Conservation (phyloP, 2,113 vertebrate genomes). For the Clarias gariepinus region DNA sequence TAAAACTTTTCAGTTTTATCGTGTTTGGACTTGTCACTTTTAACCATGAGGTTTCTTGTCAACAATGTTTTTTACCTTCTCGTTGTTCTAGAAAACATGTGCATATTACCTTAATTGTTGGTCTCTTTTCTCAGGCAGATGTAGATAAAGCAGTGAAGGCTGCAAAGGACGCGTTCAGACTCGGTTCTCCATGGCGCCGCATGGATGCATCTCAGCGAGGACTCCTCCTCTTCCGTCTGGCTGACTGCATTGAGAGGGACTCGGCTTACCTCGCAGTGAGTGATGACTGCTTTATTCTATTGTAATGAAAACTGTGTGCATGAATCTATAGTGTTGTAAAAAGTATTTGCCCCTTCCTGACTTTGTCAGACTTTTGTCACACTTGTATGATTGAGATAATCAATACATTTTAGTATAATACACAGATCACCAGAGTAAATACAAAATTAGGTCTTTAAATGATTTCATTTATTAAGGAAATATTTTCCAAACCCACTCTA, state of each 20-base stretch:
- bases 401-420: too few relatives aligned
- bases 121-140: conserved; percentile 77
- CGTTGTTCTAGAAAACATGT: too few relatives aligned
- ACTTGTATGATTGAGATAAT: too few relatives aligned
- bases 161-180: conserved; percentile 82
- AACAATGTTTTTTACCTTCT: neutral
- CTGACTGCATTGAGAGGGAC: conserved; percentile 90
- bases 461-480: too few relatives aligned
- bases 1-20: neutral
- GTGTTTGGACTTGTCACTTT: too few relatives aligned
- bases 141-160: conserved; percentile 91
- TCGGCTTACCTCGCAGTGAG: conserved; percentile 87
- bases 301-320: neutral
- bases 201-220: conserved; percentile 90
- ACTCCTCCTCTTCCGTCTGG: conserved; percentile 80
- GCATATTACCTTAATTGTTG: neutral
- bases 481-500: too few relatives aligned
- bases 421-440: too few relatives aligned
- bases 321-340: neutral
- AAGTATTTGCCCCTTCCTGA: too few relatives aligned
- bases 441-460: too few relatives aligned
- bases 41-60: neutral
- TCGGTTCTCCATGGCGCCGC: conserved; percentile 92
- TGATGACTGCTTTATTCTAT: neutral
- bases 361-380: too few relatives aligned